These are phyloP conservation scores for Zonitis immaculata DNA, from an alignment of 2,888 invertebrate genomes.

Conservation along the genomic window DNA sequence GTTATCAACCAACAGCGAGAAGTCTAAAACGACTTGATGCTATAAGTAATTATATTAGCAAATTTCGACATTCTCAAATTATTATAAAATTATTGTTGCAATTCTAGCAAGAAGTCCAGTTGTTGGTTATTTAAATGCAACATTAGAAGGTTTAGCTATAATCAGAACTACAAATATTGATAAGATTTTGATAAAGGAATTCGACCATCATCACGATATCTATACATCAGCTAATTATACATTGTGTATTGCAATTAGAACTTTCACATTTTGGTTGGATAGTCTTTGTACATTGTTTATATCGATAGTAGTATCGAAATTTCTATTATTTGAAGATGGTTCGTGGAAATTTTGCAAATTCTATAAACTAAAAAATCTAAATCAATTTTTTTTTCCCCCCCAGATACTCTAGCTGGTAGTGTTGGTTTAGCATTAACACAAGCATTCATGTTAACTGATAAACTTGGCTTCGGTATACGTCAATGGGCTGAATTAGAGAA, in stretches of 20 bases:
- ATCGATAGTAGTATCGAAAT: constrained; percentile 26
- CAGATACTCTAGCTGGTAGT: constrained; percentile 31
- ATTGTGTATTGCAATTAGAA: constrained; percentile 25
- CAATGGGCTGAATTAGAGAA: constrained; percentile 80
- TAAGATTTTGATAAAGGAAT: constrained; percentile 55
- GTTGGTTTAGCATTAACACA: constrained; percentile 68
- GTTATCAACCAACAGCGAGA: constrained; percentile 71
- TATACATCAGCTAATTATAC: constrained; percentile 33
- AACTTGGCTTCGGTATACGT: constrained; percentile 59
- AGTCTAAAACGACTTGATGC: constrained; percentile 69
- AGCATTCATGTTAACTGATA: constrained; percentile 68
- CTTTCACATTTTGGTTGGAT: constrained; percentile 32
- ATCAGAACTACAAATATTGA: constrained; percentile 65
- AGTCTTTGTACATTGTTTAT: constrained; percentile 25
- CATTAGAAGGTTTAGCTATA: constrained; percentile 67
- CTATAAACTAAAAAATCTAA: background rate
- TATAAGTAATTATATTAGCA: constrained; percentile 53
- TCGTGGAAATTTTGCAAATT: background rate
- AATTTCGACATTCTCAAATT: no score
- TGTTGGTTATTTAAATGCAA: constrained; percentile 66
- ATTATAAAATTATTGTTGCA: constrained; percentile 61
- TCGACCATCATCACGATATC: constrained; percentile 55
- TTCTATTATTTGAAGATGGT: constrained; percentile 30
- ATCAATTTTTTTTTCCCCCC: no score
- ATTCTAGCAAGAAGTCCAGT: constrained; percentile 66